A percentile compares a stretch with the other conserved stretches of the same genome.
Evolutionary conservation across 2,113 vertebrate species (phyloP).

Genomic region (Chloropsis cyanopogon): DNA sequence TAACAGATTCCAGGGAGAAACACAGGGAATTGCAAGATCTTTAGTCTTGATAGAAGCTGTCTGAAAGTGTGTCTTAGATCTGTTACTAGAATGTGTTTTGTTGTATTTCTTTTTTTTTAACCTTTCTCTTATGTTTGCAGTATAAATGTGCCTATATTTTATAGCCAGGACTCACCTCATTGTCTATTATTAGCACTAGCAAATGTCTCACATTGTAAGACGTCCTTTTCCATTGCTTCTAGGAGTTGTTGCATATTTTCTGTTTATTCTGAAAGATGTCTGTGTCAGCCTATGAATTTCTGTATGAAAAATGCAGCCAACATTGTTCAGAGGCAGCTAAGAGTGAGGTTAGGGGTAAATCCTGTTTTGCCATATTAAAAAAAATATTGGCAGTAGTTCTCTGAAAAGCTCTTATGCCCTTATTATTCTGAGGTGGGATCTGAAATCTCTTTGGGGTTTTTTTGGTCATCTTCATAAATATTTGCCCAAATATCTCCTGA

Average conservation of each 20-base stretch:
- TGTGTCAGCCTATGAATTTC: background rate
- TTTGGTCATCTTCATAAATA: background rate
- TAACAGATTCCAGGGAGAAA: background rate
- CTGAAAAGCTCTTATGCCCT: background rate
- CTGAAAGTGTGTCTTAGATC: background rate
- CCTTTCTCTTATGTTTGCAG: background rate
- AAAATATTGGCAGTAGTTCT: background rate
- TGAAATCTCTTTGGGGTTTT: background rate
- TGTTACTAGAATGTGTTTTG: background rate
- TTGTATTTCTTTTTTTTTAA: background rate
- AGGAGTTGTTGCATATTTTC: background rate
- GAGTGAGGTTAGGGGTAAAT: background rate
- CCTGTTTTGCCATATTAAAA: background rate
- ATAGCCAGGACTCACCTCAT: background rate
- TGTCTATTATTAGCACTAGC: background rate
- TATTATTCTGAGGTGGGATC: background rate
- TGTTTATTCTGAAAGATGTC: background rate
- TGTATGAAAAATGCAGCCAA: background rate
- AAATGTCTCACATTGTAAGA: background rate
- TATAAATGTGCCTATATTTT: background rate
- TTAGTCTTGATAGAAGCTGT: background rate
- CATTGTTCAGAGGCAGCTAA: background rate
- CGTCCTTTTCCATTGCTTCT: background rate
- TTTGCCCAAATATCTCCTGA: background rate
- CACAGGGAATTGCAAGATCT: background rate